A percentile compares a stretch with the other conserved stretches of the same genome.
phyloP scores from a whole-genome alignment of 2,797 vertebrate species.

The Sciurus carolinensis region DNA sequence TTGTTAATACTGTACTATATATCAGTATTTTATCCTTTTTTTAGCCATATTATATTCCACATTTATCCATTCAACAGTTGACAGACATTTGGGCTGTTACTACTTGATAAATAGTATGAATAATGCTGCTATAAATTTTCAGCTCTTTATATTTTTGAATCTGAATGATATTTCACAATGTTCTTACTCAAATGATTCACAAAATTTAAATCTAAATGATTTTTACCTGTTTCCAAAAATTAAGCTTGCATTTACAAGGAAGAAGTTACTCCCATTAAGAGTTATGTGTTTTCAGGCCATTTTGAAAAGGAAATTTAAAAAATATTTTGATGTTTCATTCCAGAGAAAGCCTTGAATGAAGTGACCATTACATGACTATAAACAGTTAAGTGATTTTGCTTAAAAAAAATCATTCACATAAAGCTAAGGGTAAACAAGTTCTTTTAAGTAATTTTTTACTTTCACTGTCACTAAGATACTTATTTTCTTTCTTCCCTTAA shows the following conservation, averaged over 20 bases:
- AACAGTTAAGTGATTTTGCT: neutral
- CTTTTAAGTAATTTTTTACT: neutral
- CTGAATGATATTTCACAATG: neutral
- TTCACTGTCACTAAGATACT: neutral
- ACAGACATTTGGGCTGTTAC: neutral
- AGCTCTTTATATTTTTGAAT: neutral
- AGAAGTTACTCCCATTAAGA: neutral
- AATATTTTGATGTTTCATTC: neutral
- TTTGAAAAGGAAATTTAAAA: neutral
- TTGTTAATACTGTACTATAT: accelerated
- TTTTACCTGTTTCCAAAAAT: slow-evolving; percentile 27
- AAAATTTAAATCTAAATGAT: neutral
- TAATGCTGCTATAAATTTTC: neutral
- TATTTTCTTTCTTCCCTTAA: neutral
- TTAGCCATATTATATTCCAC: neutral
- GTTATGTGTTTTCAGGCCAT: neutral
- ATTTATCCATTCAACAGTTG: neutral
- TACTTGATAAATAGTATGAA: neutral
- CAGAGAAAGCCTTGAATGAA: neutral
- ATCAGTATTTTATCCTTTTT: neutral
- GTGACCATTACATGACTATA: neutral
- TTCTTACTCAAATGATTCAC: neutral
- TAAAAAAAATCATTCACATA: slow-evolving; percentile 2
- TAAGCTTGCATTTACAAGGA: neutral
- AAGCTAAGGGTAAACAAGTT: neutral